Percentiles rank a stretch among this genome's conserved stretches.
phyloP scores from a whole-genome alignment of 2,113 vertebrate genomes.

The Brachypteracias leptosomus region DNA sequence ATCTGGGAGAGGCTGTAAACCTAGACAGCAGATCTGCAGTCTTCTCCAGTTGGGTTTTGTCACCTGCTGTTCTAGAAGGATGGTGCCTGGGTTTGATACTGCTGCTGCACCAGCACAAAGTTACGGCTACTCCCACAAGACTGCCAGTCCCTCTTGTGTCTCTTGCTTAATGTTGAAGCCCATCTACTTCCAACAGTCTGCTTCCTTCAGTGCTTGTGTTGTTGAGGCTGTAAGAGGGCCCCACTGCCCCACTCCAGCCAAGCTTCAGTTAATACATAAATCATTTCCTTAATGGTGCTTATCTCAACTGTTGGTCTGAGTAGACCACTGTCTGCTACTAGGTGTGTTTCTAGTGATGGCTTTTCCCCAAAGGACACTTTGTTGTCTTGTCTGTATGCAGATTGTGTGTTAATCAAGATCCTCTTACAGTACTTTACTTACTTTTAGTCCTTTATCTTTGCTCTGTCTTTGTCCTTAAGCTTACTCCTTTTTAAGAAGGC shows the following conservation, averaged over 20 bases:
- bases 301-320: not conserved
- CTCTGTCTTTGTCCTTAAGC: slow-evolving; percentile 3
- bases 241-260: accelerated
- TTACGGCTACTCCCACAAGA: not conserved
- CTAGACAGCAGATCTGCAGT: not conserved
- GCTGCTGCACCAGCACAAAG: not conserved
- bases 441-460: not conserved
- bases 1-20: not conserved
- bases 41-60: not conserved
- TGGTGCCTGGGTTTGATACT: not conserved
- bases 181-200: not conserved
- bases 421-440: not conserved
- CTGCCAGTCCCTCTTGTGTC: not conserved
- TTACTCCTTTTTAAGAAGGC: not conserved
- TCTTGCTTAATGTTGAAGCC: not conserved
- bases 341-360: not conserved
- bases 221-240: not conserved
- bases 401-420: not conserved
- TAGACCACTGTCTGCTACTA: not conserved
- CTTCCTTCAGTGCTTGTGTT: not conserved
- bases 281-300: not conserved
- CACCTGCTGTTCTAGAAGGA: not conserved
- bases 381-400: not conserved
- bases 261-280: not conserved
- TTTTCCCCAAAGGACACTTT: not conserved